Percentiles rank a stretch among this genome's conserved stretches.
Evolutionary conservation across 2,888 invertebrate genomes (phyloP).

Genomic region (Melanostoma mellinum): DNA sequence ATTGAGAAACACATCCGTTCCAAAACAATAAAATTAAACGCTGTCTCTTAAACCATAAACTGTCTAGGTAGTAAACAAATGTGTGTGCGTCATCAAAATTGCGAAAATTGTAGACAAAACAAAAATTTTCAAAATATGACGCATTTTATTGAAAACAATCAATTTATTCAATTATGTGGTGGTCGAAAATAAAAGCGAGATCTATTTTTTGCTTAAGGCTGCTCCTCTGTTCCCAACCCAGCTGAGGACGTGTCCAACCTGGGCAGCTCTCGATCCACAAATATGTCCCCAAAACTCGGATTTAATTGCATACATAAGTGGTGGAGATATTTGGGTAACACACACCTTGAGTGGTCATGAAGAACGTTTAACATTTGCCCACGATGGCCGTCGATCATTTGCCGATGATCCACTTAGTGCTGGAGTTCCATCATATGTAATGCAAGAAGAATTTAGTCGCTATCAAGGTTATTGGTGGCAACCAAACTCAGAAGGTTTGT

Average conservation of each 20-base stretch:
- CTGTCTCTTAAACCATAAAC: no score
- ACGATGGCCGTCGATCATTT: slow-evolving; percentile 86
- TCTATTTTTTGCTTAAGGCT: slow-evolving; percentile 73
- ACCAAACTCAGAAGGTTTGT: slow-evolving; percentile 86
- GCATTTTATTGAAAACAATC: no score
- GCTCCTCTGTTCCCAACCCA: slow-evolving; percentile 88
- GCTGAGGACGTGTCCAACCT: slow-evolving; percentile 84
- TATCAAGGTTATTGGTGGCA: slow-evolving; percentile 99
- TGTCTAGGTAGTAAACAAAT: no score
- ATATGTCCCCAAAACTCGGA: slow-evolving; percentile 85
- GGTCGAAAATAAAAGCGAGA: background rate
- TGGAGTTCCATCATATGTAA: slow-evolving; percentile 98
- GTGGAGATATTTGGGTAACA: slow-evolving; percentile 95
- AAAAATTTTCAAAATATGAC: no score
- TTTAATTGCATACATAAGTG: slow-evolving; percentile 94
- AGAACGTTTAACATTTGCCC: slow-evolving; percentile 87
- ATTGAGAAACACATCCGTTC: no score
- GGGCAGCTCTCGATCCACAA: slow-evolving; percentile 90
- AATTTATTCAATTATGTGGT: no score
- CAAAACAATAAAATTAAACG: no score
- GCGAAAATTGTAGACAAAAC: no score
- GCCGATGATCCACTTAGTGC: slow-evolving; percentile 93
- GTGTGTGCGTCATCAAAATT: no score
- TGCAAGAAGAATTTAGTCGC: slow-evolving; percentile 98
- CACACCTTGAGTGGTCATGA: slow-evolving; percentile 85